Percentiles rank a stretch among this genome's conserved stretches.
Conservation (phyloP, 1,140 invertebrate genomes). For the Galleria mellonella region DNA sequence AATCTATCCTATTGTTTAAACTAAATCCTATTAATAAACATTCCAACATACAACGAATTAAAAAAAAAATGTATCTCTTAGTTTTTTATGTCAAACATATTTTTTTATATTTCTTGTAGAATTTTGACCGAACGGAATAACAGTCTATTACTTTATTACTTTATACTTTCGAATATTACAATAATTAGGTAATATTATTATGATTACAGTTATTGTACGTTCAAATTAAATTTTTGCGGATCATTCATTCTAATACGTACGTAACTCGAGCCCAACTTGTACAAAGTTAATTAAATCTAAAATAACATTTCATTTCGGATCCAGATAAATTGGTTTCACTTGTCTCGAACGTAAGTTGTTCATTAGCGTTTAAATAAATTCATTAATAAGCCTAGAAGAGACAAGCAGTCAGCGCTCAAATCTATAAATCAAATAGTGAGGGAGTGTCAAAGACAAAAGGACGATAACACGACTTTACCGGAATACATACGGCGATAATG, state of each 20-base stretch:
- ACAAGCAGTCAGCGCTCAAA: slow-evolving; percentile 63
- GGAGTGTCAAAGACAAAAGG: slow-evolving; percentile 67
- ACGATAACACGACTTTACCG: slow-evolving; percentile 31
- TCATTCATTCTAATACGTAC: neutral
- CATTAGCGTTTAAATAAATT: slow-evolving; percentile 73
- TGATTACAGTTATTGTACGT: no score
- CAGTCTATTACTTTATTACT: no score
- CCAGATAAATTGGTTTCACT: slow-evolving; percentile 70
- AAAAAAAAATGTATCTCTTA: no score
- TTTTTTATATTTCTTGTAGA: no score
- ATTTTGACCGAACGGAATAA: no score
- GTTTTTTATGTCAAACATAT: no score
- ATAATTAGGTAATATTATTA: no score
- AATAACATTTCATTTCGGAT: slow-evolving; percentile 50
- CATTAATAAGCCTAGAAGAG: slow-evolving; percentile 64
- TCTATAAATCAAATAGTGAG: slow-evolving; percentile 73
- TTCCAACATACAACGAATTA: no score
- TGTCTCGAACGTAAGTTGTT: slow-evolving; percentile 65
- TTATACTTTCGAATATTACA: no score
- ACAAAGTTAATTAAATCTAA: slow-evolving; percentile 38
- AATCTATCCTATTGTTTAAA: no score
- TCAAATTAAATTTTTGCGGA: no score
- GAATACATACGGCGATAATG: slow-evolving; percentile 22
- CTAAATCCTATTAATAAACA: no score
- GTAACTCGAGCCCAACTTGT: neutral